phyloP scores from a whole-genome alignment of 2,888 invertebrate genomes.

The Adelphocoris suturalis region DNA sequence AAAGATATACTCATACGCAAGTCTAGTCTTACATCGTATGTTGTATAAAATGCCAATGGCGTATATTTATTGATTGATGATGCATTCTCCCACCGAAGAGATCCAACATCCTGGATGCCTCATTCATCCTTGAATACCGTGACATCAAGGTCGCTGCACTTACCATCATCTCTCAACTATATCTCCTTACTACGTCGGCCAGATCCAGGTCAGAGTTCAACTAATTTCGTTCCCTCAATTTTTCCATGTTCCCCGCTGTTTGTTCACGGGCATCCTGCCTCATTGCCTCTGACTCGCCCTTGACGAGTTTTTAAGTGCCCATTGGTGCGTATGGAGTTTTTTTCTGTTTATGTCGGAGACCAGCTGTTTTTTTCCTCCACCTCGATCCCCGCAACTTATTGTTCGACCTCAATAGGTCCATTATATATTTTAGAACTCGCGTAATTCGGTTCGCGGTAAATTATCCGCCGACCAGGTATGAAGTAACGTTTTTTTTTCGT shows the following conservation, averaged over 20 bases:
- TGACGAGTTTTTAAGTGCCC: conserved; percentile 2
- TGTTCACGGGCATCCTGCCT: not conserved
- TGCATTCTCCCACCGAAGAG: too few relatives aligned
- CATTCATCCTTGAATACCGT: not conserved
- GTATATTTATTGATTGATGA: too few relatives aligned
- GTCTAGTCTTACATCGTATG: too few relatives aligned
- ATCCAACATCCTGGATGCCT: too few relatives aligned
- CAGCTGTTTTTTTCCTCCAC: not conserved
- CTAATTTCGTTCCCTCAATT: not conserved
- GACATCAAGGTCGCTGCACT: not conserved
- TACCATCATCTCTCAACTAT: not conserved
- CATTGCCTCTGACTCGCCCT: not conserved
- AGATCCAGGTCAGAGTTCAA: not conserved
- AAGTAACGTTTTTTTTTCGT: not conserved
- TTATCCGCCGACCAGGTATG: not conserved
- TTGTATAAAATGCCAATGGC: too few relatives aligned
- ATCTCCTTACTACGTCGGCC: not conserved
- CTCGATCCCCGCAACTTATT: not conserved
- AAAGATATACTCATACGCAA: too few relatives aligned
- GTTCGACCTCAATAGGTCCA: not conserved
- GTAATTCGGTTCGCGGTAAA: conserved; percentile 16
- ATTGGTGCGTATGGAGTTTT: not conserved
- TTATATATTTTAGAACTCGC: not conserved
- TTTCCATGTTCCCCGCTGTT: conserved; percentile 3
- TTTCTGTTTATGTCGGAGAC: not conserved